Evolutionary conservation across 2,888 invertebrate species (phyloP).

Genomic region (Crossocerus cetratus): DNA sequence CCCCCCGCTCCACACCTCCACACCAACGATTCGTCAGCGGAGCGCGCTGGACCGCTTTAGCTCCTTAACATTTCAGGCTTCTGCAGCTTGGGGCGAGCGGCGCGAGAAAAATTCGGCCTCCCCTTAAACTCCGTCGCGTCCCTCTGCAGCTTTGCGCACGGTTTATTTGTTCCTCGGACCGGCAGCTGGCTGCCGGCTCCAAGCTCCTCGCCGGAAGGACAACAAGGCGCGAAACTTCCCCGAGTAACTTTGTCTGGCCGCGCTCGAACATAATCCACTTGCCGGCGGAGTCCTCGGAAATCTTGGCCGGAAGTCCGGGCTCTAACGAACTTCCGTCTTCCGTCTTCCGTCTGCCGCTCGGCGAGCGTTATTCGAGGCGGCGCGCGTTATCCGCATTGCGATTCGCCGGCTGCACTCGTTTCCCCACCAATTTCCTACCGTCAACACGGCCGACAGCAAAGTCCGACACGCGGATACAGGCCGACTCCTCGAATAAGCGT

Average conservation of each 20-base stretch:
- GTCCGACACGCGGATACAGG: too few species aligned
- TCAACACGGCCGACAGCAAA: too few species aligned
- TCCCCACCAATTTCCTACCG: too few species aligned
- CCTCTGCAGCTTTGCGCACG: background rate
- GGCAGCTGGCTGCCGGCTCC: constrained; percentile 16
- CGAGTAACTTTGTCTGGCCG: constrained; percentile 45
- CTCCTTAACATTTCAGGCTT: background rate
- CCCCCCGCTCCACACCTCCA: constrained; percentile 7
- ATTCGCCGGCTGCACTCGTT: constrained; percentile 18
- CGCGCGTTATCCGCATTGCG: constrained; percentile 34
- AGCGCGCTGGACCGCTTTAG: constrained; percentile 39
- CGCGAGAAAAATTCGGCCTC: too few species aligned
- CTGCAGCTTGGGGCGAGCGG: too few species aligned
- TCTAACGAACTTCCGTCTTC: constrained; percentile 54
- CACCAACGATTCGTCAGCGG: constrained; percentile 26
- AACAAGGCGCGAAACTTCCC: constrained; percentile 51
- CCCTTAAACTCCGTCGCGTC: too few species aligned
- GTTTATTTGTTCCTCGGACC: constrained; percentile 45
- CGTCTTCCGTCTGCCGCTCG: too few species aligned
- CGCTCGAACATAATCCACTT: constrained; percentile 58
- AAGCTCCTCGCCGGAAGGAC: constrained; percentile 38
- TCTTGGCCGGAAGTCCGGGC: constrained; percentile 37
- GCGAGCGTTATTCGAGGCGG: constrained; percentile 39
- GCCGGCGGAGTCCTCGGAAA: constrained; percentile 36
- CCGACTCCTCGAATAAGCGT: too few species aligned